These are phyloP conservation scores for Pterocles orientalis DNA, from an alignment of 2,113 vertebrate genomes.

Conservation along the genomic window DNA sequence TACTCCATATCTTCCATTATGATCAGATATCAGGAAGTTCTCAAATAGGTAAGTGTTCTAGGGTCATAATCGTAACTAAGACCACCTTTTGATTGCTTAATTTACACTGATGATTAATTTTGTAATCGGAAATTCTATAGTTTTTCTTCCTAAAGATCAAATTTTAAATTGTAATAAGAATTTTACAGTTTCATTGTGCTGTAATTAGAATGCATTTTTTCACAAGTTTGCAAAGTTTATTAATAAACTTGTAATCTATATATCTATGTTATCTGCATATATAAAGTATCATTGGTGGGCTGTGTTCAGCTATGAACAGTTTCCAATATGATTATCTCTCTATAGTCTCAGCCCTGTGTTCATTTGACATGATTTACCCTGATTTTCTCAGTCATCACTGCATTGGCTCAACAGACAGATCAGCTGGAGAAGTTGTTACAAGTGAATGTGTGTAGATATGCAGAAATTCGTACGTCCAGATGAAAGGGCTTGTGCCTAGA, in stretches of 20 bases:
- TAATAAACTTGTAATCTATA: background rate
- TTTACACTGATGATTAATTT: background rate
- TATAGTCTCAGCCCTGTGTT: background rate
- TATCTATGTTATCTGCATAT: background rate
- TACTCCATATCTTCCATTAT: background rate
- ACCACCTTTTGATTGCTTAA: background rate
- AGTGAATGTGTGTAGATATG: background rate
- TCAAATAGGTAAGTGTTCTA: background rate
- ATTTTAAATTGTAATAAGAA: background rate
- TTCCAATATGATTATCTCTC: background rate
- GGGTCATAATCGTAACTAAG: background rate
- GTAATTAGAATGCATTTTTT: background rate
- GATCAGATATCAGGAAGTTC: background rate
- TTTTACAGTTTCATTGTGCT: background rate
- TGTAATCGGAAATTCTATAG: background rate
- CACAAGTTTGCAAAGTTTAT: background rate
- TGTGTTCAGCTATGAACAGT: background rate
- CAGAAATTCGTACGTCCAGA: background rate
- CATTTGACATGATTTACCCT: background rate
- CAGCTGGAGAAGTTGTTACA: background rate
- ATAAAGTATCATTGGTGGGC: background rate
- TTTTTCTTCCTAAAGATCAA: background rate
- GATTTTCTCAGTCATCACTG: background rate
- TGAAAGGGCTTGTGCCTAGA: background rate
- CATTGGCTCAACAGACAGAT: background rate